Evolutionary conservation across 2,888 invertebrate genomes (phyloP), one percentile per base, ranked within the genome.

Genomic region (Drosophila yooni): DNA sequence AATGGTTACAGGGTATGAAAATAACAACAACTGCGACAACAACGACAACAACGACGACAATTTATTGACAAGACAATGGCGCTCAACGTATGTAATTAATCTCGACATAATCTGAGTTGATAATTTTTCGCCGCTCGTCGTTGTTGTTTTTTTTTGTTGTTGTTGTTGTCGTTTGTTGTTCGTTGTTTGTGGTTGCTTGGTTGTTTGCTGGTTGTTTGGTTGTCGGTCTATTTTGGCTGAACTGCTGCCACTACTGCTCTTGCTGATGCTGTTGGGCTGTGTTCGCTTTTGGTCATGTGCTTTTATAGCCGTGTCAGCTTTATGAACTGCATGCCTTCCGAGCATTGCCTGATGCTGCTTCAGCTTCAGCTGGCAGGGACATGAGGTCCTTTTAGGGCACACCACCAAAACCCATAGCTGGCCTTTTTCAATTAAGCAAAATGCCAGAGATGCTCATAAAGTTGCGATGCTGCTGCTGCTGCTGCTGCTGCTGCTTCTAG

Each of bases 51-150:
- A 62, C 80, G 74, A 76, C 82, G 89, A 88, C 88, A 88, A 89
- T 88, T 86, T 88, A 91, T 92, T 92, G 92, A 92, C 92, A 92
- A 91, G 89, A 92, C 92, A 92, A 92, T 92, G 89, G 92, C 88
- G 92, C 76, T 83, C 85, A 83, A 72, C 83, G 91, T 91, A 91
- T 91, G 92, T 92, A 92, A 92, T 92, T 92, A 92, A 92, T 92
- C 92, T 92, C 91, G 92, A 92, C 92, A 92, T 92, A 92, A 92
- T 92, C 92, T 92, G 92, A 92, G 92, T 92, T 92, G 89, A 91
- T 91, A 91, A 91, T 91, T 91, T 91, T 86, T 84, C 79, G 81
- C 82, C 79, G 77, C 74, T 76, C 77, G 83, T 72, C 69, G 76
- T 67, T 74, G 54, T 78, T 70, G 76, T 67, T 74, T 59, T 78